Evolutionary conservation across 2,113 vertebrate species (phyloP).

Genomic region (Malurus melanocephalus): DNA sequence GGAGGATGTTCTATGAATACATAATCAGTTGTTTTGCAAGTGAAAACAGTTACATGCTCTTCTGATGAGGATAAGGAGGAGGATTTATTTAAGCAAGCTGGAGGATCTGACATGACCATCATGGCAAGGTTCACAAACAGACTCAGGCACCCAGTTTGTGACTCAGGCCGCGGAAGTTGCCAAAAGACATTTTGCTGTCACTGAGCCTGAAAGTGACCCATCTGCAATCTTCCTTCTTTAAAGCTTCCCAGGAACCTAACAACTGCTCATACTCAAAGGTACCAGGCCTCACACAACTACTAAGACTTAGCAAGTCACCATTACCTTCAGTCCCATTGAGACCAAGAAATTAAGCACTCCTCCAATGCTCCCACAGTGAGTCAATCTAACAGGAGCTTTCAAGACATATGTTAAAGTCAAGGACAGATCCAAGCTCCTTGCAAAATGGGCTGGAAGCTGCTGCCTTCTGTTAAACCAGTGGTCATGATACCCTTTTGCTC

Average conservation of each 20-base stretch:
- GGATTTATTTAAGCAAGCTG: background rate
- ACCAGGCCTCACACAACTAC: background rate
- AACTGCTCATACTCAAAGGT: background rate
- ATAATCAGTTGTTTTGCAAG: background rate
- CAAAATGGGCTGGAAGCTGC: background rate
- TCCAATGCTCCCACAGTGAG: background rate
- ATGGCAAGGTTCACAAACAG: background rate
- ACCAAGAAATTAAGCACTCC: background rate
- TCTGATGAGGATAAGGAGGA: background rate
- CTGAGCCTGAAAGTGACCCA: background rate
- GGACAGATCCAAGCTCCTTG: background rate
- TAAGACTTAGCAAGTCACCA: background rate
- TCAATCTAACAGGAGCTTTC: background rate
- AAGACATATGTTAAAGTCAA: rapidly evolving
- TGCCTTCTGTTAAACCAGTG: background rate
- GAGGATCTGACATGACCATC: background rate
- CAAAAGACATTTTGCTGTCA: background rate
- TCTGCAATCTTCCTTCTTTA: background rate
- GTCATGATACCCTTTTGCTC: background rate
- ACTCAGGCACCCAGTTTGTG: background rate
- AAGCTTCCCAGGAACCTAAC: background rate
- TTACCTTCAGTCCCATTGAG: background rate
- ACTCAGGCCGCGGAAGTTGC: background rate
- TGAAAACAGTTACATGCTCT: background rate
- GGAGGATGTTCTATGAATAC: background rate